phyloP scores from a whole-genome alignment of 2,888 invertebrate genomes.

The Pogonocherus hispidulus region DNA sequence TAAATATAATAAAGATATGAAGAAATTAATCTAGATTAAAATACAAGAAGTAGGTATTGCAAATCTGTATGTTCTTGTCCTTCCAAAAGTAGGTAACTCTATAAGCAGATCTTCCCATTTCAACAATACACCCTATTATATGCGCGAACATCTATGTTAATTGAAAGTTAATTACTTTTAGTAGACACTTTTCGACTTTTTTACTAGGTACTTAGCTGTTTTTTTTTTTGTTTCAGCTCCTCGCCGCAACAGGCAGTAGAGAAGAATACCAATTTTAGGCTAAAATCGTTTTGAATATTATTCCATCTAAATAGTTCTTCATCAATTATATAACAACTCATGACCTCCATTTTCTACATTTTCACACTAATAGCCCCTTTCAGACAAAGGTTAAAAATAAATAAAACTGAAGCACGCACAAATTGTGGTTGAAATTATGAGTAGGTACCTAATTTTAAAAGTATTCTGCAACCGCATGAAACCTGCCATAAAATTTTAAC shows the following conservation, averaged over 20 bases:
- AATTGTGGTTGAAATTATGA: constrained; percentile 20
- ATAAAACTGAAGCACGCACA: background rate
- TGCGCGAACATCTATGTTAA: too few species aligned
- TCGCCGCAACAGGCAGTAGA: constrained; percentile 67
- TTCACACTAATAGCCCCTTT: constrained; percentile 19
- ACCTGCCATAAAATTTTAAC: constrained; percentile 23
- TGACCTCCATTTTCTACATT: constrained; percentile 24
- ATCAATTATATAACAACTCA: constrained; percentile 41
- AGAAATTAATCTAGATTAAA: too few species aligned
- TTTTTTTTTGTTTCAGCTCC: constrained; percentile 62
- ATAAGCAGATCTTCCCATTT: too few species aligned
- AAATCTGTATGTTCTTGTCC: too few species aligned
- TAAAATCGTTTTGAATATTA: constrained; percentile 60
- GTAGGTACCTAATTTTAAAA: background rate
- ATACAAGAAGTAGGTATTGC: too few species aligned
- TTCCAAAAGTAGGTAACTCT: too few species aligned
- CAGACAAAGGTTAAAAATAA: constrained; percentile 34
- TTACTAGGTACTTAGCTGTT: too few species aligned
- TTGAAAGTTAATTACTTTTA: too few species aligned
- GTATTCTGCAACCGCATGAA: too few species aligned
- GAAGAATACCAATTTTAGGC: constrained; percentile 53
- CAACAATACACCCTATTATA: too few species aligned
- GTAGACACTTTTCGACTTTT: too few species aligned
- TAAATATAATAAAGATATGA: too few species aligned
- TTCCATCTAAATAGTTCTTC: constrained; percentile 50